Evolutionary conservation across 2,797 vertebrate species (phyloP).

Genomic region (Lophura swinhoii): DNA sequence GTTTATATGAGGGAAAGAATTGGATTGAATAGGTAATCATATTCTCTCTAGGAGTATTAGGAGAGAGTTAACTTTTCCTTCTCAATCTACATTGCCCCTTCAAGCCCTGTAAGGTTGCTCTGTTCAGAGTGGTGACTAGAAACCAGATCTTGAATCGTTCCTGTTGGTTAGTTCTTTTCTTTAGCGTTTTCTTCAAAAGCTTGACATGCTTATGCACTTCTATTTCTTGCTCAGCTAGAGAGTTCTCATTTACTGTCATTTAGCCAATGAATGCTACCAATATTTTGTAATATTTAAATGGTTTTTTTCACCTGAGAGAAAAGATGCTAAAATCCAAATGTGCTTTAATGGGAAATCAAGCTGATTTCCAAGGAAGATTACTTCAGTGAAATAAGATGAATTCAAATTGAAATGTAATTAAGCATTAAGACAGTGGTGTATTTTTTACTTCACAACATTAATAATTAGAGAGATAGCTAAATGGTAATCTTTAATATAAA

Average conservation of each 20-base stretch:
- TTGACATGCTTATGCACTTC: not conserved
- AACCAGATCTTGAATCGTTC: not conserved
- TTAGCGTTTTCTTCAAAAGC: not conserved
- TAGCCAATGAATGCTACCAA: not conserved
- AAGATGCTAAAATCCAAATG: not conserved
- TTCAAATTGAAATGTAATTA: not conserved
- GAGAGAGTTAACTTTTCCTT: not conserved
- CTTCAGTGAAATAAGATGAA: not conserved
- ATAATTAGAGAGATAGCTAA: not conserved
- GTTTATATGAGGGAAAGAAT: not conserved
- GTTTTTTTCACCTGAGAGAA: constrained; percentile 3
- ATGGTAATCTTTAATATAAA: not conserved
- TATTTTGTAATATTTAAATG: not conserved
- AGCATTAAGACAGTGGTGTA: not conserved
- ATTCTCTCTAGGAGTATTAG: not conserved
- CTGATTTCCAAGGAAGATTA: not conserved
- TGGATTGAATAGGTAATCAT: not conserved
- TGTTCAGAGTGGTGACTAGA: not conserved
- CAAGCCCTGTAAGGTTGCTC: not conserved
- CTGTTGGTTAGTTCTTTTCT: not conserved
- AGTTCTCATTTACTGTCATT: not conserved
- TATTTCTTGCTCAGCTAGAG: not conserved
- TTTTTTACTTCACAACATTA: not conserved
- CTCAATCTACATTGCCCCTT: not conserved
- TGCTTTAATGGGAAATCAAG: not conserved